These are phyloP conservation scores for Axea sp. DNA, from an alignment of 2,888 invertebrate genomes.

Conservation along the genomic window DNA sequence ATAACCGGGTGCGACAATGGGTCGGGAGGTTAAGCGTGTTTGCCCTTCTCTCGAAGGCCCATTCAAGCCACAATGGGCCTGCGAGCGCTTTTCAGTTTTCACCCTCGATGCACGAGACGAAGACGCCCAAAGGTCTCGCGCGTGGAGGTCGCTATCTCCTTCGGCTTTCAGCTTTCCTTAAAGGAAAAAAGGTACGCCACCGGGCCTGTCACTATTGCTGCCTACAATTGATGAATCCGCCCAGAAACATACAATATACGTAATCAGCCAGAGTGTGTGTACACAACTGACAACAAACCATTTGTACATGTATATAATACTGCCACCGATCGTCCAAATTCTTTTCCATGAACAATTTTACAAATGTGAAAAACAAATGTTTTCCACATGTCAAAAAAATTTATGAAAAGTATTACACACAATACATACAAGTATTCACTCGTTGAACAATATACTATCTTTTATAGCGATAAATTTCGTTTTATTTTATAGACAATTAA, in stretches of 20 bases:
- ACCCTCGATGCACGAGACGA: conserved; percentile 35
- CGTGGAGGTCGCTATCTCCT: conserved; percentile 20
- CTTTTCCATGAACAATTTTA: conserved; percentile 20
- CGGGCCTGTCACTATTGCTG: conserved; percentile 64
- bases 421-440: too few relatives aligned
- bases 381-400: too few relatives aligned
- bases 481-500: too few relatives aligned
- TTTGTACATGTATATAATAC: conserved; percentile 57
- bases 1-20: conserved; percentile 76
- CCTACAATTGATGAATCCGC: conserved; percentile 57
- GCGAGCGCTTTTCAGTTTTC: conserved; percentile 72
- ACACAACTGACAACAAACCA: conserved; percentile 75
- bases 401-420: too few relatives aligned
- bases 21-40: conserved; percentile 78
- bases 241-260: conserved; percentile 73
- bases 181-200: conserved; percentile 62
- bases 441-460: too few relatives aligned
- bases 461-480: too few relatives aligned
- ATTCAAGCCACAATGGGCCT: conserved; percentile 75
- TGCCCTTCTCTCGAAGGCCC: conserved; percentile 78
- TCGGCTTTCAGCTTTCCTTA: conserved; percentile 37
- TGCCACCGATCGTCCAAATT: conserved; percentile 25
- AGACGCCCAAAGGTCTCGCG: conserved; percentile 22
- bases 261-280: conserved; percentile 75
- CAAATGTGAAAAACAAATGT: too few relatives aligned